A percentile compares a stretch with the other conserved stretches of the same genome.
phyloP scores from a whole-genome alignment of 2,797 vertebrate genomes.

The Ataeniobius toweri region DNA sequence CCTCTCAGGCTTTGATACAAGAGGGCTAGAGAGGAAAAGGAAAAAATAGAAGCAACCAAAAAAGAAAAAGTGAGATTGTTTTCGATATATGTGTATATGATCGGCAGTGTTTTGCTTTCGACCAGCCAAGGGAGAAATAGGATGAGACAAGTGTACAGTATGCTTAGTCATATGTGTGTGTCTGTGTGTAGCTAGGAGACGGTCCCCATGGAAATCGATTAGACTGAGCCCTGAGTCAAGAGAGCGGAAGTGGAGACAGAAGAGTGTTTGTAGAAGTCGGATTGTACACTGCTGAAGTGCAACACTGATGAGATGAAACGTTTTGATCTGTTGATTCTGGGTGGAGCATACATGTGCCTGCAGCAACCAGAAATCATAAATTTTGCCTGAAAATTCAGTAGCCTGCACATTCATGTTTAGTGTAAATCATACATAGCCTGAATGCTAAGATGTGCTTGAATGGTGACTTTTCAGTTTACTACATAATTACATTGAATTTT shows the following conservation, averaged over 20 bases:
- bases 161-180: conserved; percentile 16
- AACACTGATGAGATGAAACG: conserved; percentile 63
- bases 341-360: conserved; percentile 15
- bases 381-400: background rate
- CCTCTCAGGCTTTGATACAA: conserved; percentile 63
- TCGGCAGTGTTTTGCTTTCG: conserved; percentile 74
- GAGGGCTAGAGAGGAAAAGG: conserved; percentile 32
- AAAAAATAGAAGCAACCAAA: conserved; percentile 16
- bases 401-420: background rate
- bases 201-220: conserved; percentile 70
- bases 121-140: conserved; percentile 73
- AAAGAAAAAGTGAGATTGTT: conserved; percentile 38
- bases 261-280: conserved; percentile 18
- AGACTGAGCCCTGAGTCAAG: conserved; percentile 55
- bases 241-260: conserved; percentile 47
- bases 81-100: conserved; percentile 50
- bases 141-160: conserved; percentile 58
- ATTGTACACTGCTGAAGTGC: conserved; percentile 24
- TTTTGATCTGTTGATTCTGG: conserved; percentile 47
- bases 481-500: background rate
- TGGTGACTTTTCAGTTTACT: too few relatives aligned
- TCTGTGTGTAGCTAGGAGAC: conserved; percentile 64
- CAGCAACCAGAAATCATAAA: conserved; percentile 21
- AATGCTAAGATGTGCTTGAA: too few relatives aligned
- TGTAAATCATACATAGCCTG: background rate